Evolutionary conservation across 1,140 invertebrate genomes (phyloP).

Genomic region (Subanguina moxae): DNA sequence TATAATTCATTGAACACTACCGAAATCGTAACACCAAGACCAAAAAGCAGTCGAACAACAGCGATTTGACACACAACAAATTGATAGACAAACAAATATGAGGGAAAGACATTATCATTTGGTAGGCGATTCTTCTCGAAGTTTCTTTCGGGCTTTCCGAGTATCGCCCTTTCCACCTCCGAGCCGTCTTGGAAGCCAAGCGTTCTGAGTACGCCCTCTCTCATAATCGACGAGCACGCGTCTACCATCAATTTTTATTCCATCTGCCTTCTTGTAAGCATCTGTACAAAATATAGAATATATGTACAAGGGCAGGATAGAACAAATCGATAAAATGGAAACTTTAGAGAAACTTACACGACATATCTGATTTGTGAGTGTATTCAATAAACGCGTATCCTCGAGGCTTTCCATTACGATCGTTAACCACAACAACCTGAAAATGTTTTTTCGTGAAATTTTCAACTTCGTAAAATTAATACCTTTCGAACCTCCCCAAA

Average conservation of each 20-base stretch:
- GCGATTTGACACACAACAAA: no score
- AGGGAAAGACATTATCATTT: no score
- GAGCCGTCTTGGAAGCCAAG: conserved; percentile 87
- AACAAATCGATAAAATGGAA: background rate
- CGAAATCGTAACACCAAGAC: no score
- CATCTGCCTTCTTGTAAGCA: conserved; percentile 99
- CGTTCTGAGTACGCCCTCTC: conserved; percentile 89
- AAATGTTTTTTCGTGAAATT: conserved; percentile 44
- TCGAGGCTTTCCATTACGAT: conserved; percentile 82
- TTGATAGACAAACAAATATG: no score
- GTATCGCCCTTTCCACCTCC: conserved; percentile 63
- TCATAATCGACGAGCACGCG: conserved; percentile 97
- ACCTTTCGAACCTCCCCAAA: conserved; percentile 96
- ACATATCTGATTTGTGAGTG: conserved; percentile 98
- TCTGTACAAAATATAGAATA: conserved; percentile 65
- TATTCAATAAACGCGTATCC: conserved; percentile 99
- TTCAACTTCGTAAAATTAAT: conserved; percentile 25
- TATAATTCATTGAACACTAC: no score
- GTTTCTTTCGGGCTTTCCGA: conserved; percentile 3
- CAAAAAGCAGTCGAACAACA: no score
- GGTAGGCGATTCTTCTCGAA: no score
- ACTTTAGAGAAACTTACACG: conserved; percentile 72
- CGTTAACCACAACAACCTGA: conserved; percentile 79
- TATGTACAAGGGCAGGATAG: background rate
- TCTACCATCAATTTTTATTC: conserved; percentile 98